Evolutionary conservation across 2,113 vertebrate genomes (phyloP).

Genomic region (Athene cunicularia): DNA sequence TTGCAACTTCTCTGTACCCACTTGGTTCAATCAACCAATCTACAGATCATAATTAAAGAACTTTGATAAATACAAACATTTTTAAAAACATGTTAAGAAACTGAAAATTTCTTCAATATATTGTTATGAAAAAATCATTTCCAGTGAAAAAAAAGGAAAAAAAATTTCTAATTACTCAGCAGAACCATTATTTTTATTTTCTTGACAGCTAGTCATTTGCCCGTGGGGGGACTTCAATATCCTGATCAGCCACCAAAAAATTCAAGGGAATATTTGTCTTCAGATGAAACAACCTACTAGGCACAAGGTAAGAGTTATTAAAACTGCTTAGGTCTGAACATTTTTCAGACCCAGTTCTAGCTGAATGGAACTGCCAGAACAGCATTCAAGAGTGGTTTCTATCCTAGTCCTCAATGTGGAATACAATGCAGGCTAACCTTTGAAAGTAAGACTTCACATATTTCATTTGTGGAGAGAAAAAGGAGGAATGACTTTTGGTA

Average conservation of each 20-base stretch:
- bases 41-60: neutral
- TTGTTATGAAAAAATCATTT: neutral
- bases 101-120: neutral
- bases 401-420: neutral
- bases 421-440: neutral
- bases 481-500: neutral
- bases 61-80: neutral
- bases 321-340: neutral
- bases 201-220: neutral
- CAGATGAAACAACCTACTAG: neutral
- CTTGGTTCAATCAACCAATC: neutral
- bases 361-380: neutral
- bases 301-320: neutral
- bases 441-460: neutral
- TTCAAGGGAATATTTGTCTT: neutral
- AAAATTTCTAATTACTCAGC: neutral
- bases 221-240: neutral
- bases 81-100: neutral
- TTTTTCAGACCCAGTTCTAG: neutral
- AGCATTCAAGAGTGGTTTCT: neutral
- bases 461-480: neutral
- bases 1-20: neutral
- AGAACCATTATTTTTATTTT: neutral
- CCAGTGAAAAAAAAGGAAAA: neutral
- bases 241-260: neutral